These are phyloP conservation scores for Spodoptera littoralis DNA, from an alignment of 2,888 invertebrate species.

Conservation along the genomic window DNA sequence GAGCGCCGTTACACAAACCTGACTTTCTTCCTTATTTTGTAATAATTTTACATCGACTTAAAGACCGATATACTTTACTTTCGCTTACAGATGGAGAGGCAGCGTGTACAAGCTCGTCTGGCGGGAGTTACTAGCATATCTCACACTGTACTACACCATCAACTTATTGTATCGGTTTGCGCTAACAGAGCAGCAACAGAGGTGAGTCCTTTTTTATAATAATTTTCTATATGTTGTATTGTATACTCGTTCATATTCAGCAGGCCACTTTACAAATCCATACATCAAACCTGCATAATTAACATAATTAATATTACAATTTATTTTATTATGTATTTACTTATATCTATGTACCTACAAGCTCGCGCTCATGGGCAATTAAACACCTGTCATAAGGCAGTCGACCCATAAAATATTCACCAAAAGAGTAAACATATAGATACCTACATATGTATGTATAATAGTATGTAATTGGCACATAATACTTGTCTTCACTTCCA, in stretches of 20 bases:
- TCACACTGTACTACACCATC: conserved; percentile 95
- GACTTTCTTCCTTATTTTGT: conserved; percentile 44
- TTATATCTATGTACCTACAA: no score
- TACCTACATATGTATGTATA: no score
- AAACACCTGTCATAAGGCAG: conserved; percentile 20
- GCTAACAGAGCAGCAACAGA: conserved; percentile 93
- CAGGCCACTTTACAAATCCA: conserved; percentile 1
- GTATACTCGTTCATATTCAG: conserved; percentile 1
- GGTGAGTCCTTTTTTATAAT: conserved; percentile 86
- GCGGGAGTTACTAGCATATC: conserved; percentile 96
- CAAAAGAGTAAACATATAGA: conserved; percentile 19
- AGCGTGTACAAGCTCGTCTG: conserved; percentile 98
- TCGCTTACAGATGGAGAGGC: conserved; percentile 94
- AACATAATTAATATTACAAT: conserved; percentile 7
- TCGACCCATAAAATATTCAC: conserved; percentile 29
- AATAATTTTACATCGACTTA: conserved; percentile 26
- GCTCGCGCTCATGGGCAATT: conserved; percentile 4
- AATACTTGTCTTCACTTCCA: conserved; percentile 10
- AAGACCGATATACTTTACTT: conserved; percentile 16
- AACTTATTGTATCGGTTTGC: conserved; percentile 96
- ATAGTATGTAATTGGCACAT: conserved; percentile 18
- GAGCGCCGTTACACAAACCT: conserved; percentile 33
- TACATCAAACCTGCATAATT: conserved; percentile 1
- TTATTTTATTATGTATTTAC: background rate
- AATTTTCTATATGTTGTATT: no score